These are phyloP conservation scores for Bergia puertoricense DNA, from an alignment of 92 coral and sea anemone species.

Conservation along the genomic window DNA sequence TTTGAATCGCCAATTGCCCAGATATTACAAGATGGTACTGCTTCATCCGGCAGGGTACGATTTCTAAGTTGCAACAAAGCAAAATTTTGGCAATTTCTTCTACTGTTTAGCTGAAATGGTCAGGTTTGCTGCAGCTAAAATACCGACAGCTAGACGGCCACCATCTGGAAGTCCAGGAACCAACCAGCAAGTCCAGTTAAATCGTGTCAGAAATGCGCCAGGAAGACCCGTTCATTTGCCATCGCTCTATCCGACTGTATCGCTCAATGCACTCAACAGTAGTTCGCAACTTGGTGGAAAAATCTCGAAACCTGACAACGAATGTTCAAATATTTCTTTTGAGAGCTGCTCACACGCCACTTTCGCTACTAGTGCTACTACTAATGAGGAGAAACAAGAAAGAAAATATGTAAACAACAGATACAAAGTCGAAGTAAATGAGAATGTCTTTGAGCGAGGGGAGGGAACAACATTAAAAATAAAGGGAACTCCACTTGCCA, in stretches of 20 bases:
- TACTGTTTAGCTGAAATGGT: slow-evolving; percentile 6
- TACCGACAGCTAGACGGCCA: background rate
- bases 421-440: background rate
- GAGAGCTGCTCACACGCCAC: slow-evolving; percentile 13
- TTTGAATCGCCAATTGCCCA: background rate
- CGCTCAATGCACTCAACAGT: slow-evolving; percentile 63
- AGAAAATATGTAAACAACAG: slow-evolving; percentile 22
- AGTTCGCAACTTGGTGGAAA: slow-evolving; percentile 11
- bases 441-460: slow-evolving; percentile 5
- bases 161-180: slow-evolving; percentile 46
- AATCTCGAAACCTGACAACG: background rate
- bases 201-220: slow-evolving; percentile 51
- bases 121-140: slow-evolving; percentile 32
- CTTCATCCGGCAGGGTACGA: background rate
- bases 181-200: slow-evolving; percentile 40
- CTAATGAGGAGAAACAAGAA: slow-evolving; percentile 11
- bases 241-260: slow-evolving; percentile 78
- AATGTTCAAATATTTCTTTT: slow-evolving; percentile 12
- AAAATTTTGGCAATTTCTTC: background rate
- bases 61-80: background rate
- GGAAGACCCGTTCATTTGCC: slow-evolving; percentile 65
- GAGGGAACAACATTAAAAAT: slow-evolving; percentile 37
- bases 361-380: background rate
- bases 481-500: slow-evolving; percentile 71
- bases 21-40: background rate